A percentile compares a stretch with the other conserved stretches of the same genome.
Conservation (phyloP, 2,888 invertebrate species). For the Gryllus longicercus region DNA sequence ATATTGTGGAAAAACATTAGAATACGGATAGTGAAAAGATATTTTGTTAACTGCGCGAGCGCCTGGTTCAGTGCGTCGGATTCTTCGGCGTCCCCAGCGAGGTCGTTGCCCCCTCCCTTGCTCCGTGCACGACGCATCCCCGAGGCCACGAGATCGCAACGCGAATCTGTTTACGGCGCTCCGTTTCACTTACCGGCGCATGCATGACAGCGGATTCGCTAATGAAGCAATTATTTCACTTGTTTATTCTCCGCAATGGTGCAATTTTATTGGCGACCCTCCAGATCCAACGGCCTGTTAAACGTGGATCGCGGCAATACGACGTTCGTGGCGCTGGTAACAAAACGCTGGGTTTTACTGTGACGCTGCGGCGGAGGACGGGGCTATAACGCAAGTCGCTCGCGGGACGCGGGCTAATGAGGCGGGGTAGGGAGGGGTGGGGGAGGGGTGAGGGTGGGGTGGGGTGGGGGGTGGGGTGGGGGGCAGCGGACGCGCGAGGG, state of each 20-base stretch:
- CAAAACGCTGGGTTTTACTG: neutral
- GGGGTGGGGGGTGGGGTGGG: no score
- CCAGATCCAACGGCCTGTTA: neutral
- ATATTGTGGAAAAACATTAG: no score
- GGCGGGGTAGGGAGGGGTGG: neutral
- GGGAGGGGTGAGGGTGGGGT: no score
- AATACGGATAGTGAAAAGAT: no score
- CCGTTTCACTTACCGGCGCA: neutral
- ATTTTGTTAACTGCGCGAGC: no score
- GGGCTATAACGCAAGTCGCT: neutral
- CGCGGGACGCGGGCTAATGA: neutral
- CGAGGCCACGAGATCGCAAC: no score
- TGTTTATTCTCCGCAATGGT: slow-evolving; percentile 2
- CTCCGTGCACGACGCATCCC: no score
- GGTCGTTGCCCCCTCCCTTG: no score
- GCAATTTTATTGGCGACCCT: neutral
- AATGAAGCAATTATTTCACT: slow-evolving; percentile 4
- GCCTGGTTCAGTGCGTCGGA: no score
- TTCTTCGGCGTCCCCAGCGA: no score
- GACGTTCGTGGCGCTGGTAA: neutral
- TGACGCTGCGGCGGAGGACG: neutral
- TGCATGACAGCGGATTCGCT: neutral
- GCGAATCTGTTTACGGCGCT: neutral
- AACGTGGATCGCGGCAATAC: neutral
- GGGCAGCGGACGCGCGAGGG: no score